A percentile compares a stretch with the other conserved stretches of the same genome.
Conservation (phyloP, 2,797 vertebrate species). For the Choloepus didactylus region DNA sequence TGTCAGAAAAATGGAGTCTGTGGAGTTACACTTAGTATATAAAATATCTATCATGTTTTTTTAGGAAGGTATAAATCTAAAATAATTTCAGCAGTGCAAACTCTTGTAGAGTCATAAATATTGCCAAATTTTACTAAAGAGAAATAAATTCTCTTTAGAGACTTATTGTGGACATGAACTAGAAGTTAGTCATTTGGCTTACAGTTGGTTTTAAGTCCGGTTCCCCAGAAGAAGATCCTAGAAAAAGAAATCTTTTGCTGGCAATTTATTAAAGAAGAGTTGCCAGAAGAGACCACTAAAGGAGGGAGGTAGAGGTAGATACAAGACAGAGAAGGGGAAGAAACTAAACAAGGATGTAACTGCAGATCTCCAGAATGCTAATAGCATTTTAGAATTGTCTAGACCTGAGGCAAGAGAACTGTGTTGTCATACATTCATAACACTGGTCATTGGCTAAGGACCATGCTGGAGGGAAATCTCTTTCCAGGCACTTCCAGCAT, state of each 20-base stretch:
- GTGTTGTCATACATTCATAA: background rate
- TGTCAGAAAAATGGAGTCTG: background rate
- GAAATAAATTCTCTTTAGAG: background rate
- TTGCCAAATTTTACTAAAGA: conserved; percentile 19
- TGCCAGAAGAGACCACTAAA: background rate
- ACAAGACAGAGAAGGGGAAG: background rate
- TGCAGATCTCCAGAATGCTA: background rate
- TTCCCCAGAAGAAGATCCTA: background rate
- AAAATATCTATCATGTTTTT: background rate
- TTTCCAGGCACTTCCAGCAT: background rate
- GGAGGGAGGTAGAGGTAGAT: accelerated
- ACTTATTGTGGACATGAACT: background rate
- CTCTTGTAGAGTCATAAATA: background rate
- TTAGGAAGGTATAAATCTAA: background rate
- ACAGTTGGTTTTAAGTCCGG: background rate
- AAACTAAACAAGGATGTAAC: background rate
- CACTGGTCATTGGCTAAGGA: background rate
- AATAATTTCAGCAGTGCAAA: background rate
- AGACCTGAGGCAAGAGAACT: background rate
- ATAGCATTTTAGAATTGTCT: background rate
- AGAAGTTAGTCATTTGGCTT: background rate
- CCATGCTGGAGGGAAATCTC: background rate
- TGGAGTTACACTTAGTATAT: background rate
- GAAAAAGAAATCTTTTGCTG: background rate
- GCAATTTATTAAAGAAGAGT: background rate